These are phyloP conservation scores for Scaptomyza tumidula DNA, from an alignment of 2,888 invertebrate species.

Conservation along the genomic window DNA sequence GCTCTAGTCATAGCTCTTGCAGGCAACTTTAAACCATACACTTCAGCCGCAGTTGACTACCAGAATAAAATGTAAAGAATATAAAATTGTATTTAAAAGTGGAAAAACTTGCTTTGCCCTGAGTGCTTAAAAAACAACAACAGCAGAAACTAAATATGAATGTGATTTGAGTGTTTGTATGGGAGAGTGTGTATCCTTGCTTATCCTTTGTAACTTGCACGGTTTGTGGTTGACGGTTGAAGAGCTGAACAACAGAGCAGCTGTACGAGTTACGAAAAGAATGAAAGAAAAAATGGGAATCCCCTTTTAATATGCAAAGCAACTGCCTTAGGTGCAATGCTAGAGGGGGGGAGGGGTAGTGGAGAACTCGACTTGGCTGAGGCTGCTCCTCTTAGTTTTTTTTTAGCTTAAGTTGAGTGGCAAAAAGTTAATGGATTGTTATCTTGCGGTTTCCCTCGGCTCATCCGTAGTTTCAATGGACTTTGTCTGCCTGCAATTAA, in stretches of 20 bases:
- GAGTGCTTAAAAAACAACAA: conserved; percentile 43
- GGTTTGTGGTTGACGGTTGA: conserved; percentile 56
- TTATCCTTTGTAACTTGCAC: conserved; percentile 71
- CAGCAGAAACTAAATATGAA: conserved; percentile 49
- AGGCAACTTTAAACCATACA: conserved; percentile 5
- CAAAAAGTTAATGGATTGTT: conserved; percentile 81
- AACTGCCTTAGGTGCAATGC: conserved; percentile 60
- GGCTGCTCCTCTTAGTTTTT: conserved; percentile 48
- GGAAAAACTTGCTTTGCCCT: conserved; percentile 61
- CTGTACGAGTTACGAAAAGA: conserved; percentile 32
- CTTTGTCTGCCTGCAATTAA: conserved; percentile 67
- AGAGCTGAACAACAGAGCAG: conserved; percentile 63
- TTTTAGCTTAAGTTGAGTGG: conserved; percentile 64
- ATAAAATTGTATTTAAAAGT: conserved; percentile 52
- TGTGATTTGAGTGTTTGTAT: conserved; percentile 35
- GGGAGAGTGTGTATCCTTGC: conserved; percentile 41
- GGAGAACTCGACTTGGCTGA: conserved; percentile 10
- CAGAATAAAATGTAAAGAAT: conserved; percentile 5
- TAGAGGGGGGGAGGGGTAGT: background rate
- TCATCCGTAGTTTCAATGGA: conserved; percentile 31
- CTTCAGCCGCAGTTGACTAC: background rate
- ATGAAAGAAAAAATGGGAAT: conserved; percentile 24
- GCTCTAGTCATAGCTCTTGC: too few species aligned
- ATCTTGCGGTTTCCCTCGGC: conserved; percentile 73
- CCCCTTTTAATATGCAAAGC: conserved; percentile 59